A percentile compares a stretch with the other conserved stretches of the same genome.
phyloP scores from a whole-genome alignment of 2,797 vertebrate species.

The Amblyopsis hoosieri region DNA sequence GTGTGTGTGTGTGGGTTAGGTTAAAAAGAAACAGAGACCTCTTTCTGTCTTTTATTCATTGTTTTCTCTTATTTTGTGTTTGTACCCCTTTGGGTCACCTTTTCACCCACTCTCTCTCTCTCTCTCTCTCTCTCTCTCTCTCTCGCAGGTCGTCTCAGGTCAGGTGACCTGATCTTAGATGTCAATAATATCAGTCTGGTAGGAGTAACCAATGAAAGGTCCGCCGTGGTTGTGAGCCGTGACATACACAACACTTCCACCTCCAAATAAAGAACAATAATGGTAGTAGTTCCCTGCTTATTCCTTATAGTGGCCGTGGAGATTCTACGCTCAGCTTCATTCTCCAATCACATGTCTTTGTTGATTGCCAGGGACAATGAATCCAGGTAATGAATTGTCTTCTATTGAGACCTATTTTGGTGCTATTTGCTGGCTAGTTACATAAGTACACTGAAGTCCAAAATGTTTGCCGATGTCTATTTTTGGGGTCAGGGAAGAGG shows the following conservation, averaged over 20 bases:
- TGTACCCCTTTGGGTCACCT: neutral
- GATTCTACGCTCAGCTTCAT: conserved; percentile 82
- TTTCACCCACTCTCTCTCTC: neutral
- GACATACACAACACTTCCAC: neutral
- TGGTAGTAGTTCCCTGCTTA: conserved; percentile 9
- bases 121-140: conserved; percentile 12
- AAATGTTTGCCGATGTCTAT: neutral
- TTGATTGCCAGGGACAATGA: conserved; percentile 83
- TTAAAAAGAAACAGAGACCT: neutral
- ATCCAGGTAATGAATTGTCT: conserved; percentile 74
- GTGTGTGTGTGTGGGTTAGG: neutral
- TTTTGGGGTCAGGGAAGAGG: neutral
- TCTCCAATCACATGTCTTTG: conserved; percentile 85
- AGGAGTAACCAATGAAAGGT: conserved; percentile 85
- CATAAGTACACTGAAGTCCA: neutral
- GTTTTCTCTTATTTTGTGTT: neutral
- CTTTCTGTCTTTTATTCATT: neutral
- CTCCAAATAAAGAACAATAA: no score
- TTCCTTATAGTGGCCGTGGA: conserved; percentile 82
- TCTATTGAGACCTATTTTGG: neutral
- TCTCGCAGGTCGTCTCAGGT: conserved; percentile 80
- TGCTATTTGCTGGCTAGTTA: neutral
- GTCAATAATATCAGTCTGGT: conserved; percentile 86
- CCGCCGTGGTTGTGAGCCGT: conserved; percentile 2
- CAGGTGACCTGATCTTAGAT: conserved; percentile 87